phyloP scores from a whole-genome alignment of 2,888 invertebrate genomes.

The Cordylochernes scorpioides region DNA sequence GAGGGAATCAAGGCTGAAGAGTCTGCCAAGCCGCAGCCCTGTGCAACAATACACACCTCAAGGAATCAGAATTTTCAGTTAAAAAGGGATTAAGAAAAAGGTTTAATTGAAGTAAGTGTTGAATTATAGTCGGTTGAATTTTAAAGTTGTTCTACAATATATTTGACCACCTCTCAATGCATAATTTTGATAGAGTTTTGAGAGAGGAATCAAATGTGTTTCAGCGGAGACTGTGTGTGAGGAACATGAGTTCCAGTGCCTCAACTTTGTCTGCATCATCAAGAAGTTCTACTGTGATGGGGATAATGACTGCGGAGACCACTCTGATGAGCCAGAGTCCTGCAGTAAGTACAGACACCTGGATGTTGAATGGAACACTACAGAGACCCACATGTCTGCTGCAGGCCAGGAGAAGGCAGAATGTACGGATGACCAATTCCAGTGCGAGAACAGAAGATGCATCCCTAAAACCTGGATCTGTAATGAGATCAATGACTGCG shows the following conservation, averaged over 20 bases:
- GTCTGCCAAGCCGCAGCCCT: too few species aligned
- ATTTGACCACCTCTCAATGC: not conserved
- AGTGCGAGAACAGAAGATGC: slow-evolving; percentile 24
- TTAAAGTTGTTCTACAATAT: not conserved
- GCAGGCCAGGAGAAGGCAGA: too few species aligned
- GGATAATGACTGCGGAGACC: slow-evolving; percentile 16
- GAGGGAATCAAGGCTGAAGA: too few species aligned
- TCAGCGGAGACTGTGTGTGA: slow-evolving; percentile 11
- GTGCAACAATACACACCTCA: too few species aligned
- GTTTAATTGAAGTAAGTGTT: too few species aligned
- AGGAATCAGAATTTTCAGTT: too few species aligned
- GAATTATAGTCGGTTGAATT: not conserved
- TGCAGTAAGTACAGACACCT: slow-evolving; percentile 5
- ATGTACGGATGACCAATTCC: slow-evolving; percentile 29
- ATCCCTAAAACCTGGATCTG: slow-evolving; percentile 17
- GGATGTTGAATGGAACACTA: not conserved
- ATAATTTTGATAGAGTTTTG: not conserved
- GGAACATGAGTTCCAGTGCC: slow-evolving; percentile 16
- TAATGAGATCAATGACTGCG: slow-evolving; percentile 27
- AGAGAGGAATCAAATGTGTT: not conserved
- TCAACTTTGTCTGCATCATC: slow-evolving; percentile 19
- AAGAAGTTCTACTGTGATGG: slow-evolving; percentile 16
- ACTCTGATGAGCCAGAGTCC: slow-evolving; percentile 13
- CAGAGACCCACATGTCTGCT: not conserved
- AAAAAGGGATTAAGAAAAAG: too few species aligned